Base-by-base conservation (phyloP, 2,888 invertebrate species). In the Stegana nigrithorax region DNA sequence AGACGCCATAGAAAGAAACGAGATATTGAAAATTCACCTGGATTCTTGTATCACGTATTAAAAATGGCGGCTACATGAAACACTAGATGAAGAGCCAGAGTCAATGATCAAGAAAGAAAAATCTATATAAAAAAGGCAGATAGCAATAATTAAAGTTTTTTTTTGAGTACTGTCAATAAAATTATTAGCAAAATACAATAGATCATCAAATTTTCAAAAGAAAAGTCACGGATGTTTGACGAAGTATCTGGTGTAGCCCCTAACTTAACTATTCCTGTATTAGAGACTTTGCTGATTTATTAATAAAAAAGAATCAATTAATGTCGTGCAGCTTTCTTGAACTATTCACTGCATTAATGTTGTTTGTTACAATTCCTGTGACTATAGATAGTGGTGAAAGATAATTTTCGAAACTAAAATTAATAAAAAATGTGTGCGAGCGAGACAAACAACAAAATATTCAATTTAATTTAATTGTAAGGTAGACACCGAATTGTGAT, bases 1-100 rank as follows among this genome's bases (percentile, higher is more conserved):
- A 56, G 56, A 56, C 21, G 65, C 56, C 65, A 65, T 17, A 61
- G 17, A 59, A 59, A 59, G 53, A 51, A 39, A 60, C 60, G 51
- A 59, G 42, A 59, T 53, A 63, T 60, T 29, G 23, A 53, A 60
- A 53, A 53, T 55, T 60, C 63, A 63, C 23, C 29, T 29, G 39
- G 55, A 56, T 63, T 63, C 62, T 25, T 62, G 59, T 36, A 14
- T 57, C 47, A 27, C 23, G 21, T 62, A 59, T 50, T 50, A 59
- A 58, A 32, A 58, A 25, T 59, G 59, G 59, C 51, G 53, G 63
- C 8, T 63, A 53, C 59, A 59, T 53, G 59, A 53, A 51, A 59
- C 59, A 51, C 51, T 63, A 19, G 51, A 63, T 59, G 59, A 59
- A 59, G 55, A 60, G 50, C 56, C 39, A 59, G 53, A 63, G 29